Conservation (phyloP, 2,888 invertebrate genomes). For the Minunthozetes semirufus region DNA sequence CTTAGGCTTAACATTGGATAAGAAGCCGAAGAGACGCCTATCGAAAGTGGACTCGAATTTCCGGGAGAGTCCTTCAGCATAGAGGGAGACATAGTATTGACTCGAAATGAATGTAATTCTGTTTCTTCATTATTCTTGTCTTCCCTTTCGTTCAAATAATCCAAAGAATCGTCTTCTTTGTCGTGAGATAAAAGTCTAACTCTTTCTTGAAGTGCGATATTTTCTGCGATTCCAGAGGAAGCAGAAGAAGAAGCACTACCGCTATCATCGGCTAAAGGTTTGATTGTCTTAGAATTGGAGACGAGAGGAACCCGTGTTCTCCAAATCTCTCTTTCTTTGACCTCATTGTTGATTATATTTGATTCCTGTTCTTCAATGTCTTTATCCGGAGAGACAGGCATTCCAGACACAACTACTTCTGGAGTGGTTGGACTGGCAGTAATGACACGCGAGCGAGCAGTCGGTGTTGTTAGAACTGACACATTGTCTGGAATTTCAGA, state of each 20-base stretch:
- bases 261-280: background rate
- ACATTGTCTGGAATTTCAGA: background rate
- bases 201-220: slow-evolving; percentile 23
- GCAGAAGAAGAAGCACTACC: background rate
- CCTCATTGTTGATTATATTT: background rate
- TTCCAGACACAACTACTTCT: slow-evolving; percentile 38
- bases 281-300: background rate
- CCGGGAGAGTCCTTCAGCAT: background rate
- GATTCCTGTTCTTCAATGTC: background rate
- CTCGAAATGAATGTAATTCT: background rate
- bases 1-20: slow-evolving; percentile 15
- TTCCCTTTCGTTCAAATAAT: background rate
- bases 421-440: slow-evolving; percentile 37
- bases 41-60: slow-evolving; percentile 14
- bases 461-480: background rate
- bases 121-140: background rate
- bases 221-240: slow-evolving; percentile 12
- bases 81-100: background rate
- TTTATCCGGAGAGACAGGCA: slow-evolving; percentile 36
- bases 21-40: slow-evolving; percentile 17
- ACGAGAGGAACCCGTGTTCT: background rate
- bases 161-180: slow-evolving; percentile 17
- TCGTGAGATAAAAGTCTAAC: slow-evolving; percentile 14
- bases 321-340: background rate
- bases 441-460: background rate